Evolutionary conservation across 1,140 invertebrate species (phyloP), one percentile per base, ranked within the genome.

Genomic region (Bombus vancouverensis): DNA sequence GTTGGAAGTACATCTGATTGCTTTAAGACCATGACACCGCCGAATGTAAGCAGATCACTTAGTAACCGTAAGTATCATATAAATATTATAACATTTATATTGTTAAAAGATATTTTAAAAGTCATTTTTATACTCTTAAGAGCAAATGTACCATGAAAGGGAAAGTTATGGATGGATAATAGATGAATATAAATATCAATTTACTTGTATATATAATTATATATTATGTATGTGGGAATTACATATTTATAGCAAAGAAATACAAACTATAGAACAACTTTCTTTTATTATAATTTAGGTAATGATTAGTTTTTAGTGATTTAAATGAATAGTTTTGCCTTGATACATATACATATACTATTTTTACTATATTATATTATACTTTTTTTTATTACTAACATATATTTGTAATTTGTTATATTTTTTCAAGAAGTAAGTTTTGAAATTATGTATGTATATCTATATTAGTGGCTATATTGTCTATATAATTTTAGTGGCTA

Each of bases 21-120:
- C 9, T 90, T 89, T 70, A 95, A 94, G 85, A 93, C 92, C 3
- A 94, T 94, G 93, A 95, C 94, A 88, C 94, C 94, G 25, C 93
- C 94, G 28, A 93, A 92, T 76, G 93, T 94, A 79, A 94, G 92
- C 81, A 90, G 93, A 75, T 94, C 94, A 47, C 87, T 93, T 32
- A 93, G 89, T 74, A 93, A 89, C 88, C 90, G 93, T 94, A 83
- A 94, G 94, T 92, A 88, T 87, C 47, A 79, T 72, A 68, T 57
- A 25, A 57, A n/a, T 86, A 37, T 65, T 70, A 78, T 15, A 15
- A 59, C 62, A 71, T 44, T 70, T 78, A 34, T 76, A n/a, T 85
- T 66, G 28, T 62, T 53, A 82, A 22, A 28, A 70, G 32, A n/a
- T n/a, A 62, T 62, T 62, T 28, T 62, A 12, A 62, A n/a, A n/a